Base-by-base conservation (phyloP, 2,113 vertebrate genomes). In the Illadopsis cleaveri region DNA sequence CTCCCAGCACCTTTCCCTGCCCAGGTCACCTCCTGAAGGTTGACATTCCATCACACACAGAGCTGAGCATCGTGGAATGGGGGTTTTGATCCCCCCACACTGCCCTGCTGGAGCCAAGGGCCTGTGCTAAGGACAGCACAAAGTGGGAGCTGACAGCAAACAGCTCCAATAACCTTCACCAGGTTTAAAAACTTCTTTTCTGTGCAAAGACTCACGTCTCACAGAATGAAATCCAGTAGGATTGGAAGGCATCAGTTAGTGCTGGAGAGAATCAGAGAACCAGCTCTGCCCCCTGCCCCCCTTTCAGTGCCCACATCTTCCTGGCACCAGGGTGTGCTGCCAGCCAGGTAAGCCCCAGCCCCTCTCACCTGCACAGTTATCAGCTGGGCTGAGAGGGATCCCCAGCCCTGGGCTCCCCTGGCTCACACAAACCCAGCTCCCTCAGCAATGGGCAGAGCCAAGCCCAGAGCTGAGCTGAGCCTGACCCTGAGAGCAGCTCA, bases 131-230 rank as follows among this genome's bases (percentile, higher is more conserved):
- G 40, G 40, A 42, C 30, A 70, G 48, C 14, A 71, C 57, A 24
- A 38, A 15, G 18, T 0, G 12, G 18, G 35, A 42, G 21, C 61
- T 33, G 3, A 5, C 27, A 68, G 78, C 38, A 51, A 25, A 31
- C 44, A 10, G 14, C 0, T 8, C 8, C 61, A 62, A 1, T 2
- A 5, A 13, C 0, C 2, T 9, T 35, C 11, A 9, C 33, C 4
- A 13, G 28, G 11, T 50, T 76, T 31, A 9, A 61, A 61, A 82
- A 25, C 40, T 35, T 11, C 42, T 7, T 1, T 25, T 30, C 66
- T 18, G 4, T 4, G 5, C 47, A 56, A 21, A 75, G 30, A 20
- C 8, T 24, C 7, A 0, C 3, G 1, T 2, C 11, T 18, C 2
- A 3, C 22, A 5, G 9, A 15, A 27, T 5, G 22, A 31, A 70